A percentile compares a stretch with the other conserved stretches of the same genome.
Evolutionary conservation across 2,888 invertebrate genomes (phyloP).

Genomic region (Dermolepida albohirtum): DNA sequence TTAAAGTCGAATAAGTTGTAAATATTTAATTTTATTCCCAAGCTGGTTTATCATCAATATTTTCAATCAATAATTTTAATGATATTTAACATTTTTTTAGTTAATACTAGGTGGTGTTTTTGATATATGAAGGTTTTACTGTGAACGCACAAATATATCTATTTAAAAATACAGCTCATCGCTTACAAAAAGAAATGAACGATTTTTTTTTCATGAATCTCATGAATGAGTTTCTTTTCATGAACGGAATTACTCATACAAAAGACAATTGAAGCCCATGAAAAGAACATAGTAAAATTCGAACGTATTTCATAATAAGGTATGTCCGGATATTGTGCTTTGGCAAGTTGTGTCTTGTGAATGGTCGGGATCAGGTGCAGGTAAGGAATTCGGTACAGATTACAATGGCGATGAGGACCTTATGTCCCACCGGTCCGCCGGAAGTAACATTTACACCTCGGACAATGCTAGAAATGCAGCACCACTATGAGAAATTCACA

Average conservation of each 20-base stretch:
- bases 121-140: too few relatives aligned
- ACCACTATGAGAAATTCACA: slow-evolving; percentile 41
- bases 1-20: too few relatives aligned
- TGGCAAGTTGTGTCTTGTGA: slow-evolving; percentile 14
- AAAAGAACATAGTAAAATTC: slow-evolving; percentile 33
- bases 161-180: too few relatives aligned
- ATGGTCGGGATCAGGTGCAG: slow-evolving; percentile 39
- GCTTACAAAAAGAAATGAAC: background rate
- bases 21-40: too few relatives aligned
- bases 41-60: too few relatives aligned
- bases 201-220: slow-evolving; percentile 3
- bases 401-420: slow-evolving; percentile 26
- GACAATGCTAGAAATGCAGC: slow-evolving; percentile 43
- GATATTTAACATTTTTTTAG: too few relatives aligned
- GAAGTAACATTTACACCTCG: slow-evolving; percentile 42
- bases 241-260: slow-evolving; percentile 10
- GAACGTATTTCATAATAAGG: slow-evolving; percentile 27
- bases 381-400: slow-evolving; percentile 29
- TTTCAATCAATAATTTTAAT: too few relatives aligned
- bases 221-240: background rate
- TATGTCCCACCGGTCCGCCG: slow-evolving; percentile 36
- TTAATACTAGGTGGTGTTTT: too few relatives aligned
- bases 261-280: slow-evolving; percentile 29
- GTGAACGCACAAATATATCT: too few relatives aligned
- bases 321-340: slow-evolving; percentile 30